A percentile compares a stretch with the other conserved stretches of the same genome.
Evolutionary conservation across 2,113 vertebrate genomes (phyloP).

Genomic region (Leptodactylus fuscus): DNA sequence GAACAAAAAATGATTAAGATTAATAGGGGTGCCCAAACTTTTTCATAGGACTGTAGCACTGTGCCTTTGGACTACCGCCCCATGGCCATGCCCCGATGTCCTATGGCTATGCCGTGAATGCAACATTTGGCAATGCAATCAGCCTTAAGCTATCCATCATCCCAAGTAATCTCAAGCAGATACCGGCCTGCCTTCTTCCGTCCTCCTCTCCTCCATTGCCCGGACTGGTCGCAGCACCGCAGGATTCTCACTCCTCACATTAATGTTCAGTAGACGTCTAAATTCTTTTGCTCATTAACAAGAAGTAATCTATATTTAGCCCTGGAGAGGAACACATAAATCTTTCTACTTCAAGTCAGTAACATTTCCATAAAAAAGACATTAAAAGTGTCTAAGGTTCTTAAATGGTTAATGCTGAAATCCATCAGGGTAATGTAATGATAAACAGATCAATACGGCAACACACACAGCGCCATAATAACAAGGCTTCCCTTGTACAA

Average conservation of each 20-base stretch:
- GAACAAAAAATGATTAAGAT: too few species aligned
- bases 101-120: neutral
- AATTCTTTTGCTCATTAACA: constrained; percentile 44
- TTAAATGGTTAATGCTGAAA: constrained; percentile 53
- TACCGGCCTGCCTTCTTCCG: neutral
- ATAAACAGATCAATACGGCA: constrained; percentile 50
- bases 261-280: constrained; percentile 15
- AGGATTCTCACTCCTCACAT: neutral
- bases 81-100: neutral
- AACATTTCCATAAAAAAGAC: constrained; percentile 41
- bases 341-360: constrained; percentile 14
- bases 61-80: too few species aligned
- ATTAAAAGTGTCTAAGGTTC: constrained; percentile 19
- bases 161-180: neutral
- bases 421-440: constrained; percentile 46
- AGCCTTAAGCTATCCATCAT: neutral
- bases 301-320: constrained; percentile 49
- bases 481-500: neutral
- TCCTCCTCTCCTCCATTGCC: neutral
- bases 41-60: too few species aligned
- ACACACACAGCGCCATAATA: constrained; percentile 7
- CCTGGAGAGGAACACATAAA: constrained; percentile 13
- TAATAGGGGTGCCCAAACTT: too few species aligned
- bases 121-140: too few species aligned
- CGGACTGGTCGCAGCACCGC: neutral